Conservation (phyloP, 2,113 vertebrate species). For the Thinocorus orbignyianus region DNA sequence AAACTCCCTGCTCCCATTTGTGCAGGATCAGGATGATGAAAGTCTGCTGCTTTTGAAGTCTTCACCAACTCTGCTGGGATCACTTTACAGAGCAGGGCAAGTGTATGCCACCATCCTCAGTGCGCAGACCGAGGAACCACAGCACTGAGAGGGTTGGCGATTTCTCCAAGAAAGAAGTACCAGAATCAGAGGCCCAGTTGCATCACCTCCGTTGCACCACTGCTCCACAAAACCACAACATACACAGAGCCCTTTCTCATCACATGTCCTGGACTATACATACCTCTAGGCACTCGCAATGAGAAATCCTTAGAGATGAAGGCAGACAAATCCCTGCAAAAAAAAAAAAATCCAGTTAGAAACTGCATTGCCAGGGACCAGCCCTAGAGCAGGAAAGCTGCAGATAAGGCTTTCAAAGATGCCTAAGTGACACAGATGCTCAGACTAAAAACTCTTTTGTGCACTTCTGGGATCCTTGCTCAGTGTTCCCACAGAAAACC, state of each 20-base stretch:
- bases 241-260: background rate
- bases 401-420: background rate
- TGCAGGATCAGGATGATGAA: background rate
- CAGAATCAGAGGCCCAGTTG: background rate
- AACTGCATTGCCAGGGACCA: background rate
- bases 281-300: background rate
- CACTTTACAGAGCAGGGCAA: background rate
- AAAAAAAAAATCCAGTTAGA: background rate
- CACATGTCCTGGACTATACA: background rate
- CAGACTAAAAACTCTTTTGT: background rate
- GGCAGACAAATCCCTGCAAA: background rate
- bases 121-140: background rate
- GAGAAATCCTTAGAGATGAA: background rate
- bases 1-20: conserved; percentile 29
- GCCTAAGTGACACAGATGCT: background rate
- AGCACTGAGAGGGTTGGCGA: background rate
- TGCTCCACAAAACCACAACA: background rate
- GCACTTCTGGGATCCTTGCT: background rate
- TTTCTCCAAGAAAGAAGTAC: background rate
- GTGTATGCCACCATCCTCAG: rapidly evolving
- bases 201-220: background rate
- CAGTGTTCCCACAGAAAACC: background rate
- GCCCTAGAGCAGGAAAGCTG: background rate
- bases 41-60: conserved; percentile 2
- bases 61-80: background rate